Percentiles rank a stretch among this genome's conserved stretches.
Conservation (phyloP, 2,797 vertebrate species). For the Neostethus bicornis region DNA sequence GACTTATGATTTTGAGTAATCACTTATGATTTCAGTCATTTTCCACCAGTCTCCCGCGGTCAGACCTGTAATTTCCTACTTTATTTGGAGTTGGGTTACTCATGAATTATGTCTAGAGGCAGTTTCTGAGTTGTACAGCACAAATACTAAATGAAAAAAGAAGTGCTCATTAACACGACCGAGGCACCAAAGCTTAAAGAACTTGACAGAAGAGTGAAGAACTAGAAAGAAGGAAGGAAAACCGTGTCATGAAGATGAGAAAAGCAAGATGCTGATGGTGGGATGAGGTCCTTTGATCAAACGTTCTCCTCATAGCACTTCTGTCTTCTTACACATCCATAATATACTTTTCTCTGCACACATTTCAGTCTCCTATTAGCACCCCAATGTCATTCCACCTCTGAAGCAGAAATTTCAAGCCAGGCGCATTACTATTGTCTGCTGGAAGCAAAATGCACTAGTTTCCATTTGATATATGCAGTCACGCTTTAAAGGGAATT, state of each 20-base stretch:
- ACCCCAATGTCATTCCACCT: conserved; percentile 40
- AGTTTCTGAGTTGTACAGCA: conserved; percentile 38
- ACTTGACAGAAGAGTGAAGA: conserved; percentile 52
- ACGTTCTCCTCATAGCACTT: conserved; percentile 53
- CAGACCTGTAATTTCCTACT: conserved; percentile 33
- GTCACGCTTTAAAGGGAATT: conserved; percentile 54
- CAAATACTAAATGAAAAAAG: conserved; percentile 30
- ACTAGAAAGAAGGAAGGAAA: conserved; percentile 22
- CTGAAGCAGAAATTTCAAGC: conserved; percentile 24
- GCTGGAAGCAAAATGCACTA: conserved; percentile 14
- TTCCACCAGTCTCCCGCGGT: conserved; percentile 12
- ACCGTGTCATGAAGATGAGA: conserved; percentile 48
- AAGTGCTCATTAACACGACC: conserved; percentile 52
- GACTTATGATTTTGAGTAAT: conserved; percentile 44
- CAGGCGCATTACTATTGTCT: conserved; percentile 11
- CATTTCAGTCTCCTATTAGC: conserved; percentile 55
- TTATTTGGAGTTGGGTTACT: conserved; percentile 47
- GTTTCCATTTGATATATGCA: conserved; percentile 42
- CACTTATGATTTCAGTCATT: conserved; percentile 34
- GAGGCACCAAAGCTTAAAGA: conserved; percentile 58
- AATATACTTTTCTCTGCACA: conserved; percentile 56
- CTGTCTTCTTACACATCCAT: conserved; percentile 68
- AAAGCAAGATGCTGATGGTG: conserved; percentile 29
- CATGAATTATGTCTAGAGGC: conserved; percentile 46
- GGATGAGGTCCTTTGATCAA: conserved; percentile 73